These are phyloP conservation scores for Xenus cinereus DNA, from an alignment of 2,113 vertebrate species.

Conservation along the genomic window DNA sequence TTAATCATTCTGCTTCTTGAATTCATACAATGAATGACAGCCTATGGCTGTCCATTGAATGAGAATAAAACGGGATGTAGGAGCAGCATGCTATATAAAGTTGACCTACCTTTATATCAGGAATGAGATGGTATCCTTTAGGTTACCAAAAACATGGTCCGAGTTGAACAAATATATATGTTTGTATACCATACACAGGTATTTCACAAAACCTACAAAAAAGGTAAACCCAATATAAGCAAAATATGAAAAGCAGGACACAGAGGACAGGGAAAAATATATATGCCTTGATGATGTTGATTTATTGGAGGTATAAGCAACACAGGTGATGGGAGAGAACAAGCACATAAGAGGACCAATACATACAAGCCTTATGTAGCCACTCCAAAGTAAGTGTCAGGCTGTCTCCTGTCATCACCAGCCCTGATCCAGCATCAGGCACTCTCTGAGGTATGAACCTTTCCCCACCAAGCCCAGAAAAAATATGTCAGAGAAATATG, in stretches of 20 bases:
- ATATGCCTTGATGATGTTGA: neutral
- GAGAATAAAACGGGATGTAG: neutral
- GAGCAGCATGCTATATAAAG: neutral
- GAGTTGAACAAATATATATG: neutral
- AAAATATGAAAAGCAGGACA: neutral
- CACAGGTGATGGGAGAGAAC: neutral
- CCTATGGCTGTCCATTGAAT: neutral
- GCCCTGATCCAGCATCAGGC: neutral
- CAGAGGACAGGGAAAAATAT: neutral
- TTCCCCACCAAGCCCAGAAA: neutral
- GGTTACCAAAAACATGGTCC: neutral
- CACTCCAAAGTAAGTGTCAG: neutral
- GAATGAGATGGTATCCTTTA: neutral
- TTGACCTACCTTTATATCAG: neutral
- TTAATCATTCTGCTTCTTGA: neutral
- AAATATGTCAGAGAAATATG: neutral
- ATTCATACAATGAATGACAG: neutral
- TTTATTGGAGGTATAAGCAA: neutral
- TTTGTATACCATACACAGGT: neutral
- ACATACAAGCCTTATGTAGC: accelerated
- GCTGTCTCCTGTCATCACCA: neutral
- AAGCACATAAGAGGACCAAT: neutral
- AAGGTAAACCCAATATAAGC: neutral
- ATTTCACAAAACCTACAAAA: neutral
- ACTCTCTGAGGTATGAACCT: neutral